These are phyloP conservation scores for Neosilurus mollespiculum DNA, from an alignment of 2,797 vertebrate species.

Conservation along the genomic window DNA sequence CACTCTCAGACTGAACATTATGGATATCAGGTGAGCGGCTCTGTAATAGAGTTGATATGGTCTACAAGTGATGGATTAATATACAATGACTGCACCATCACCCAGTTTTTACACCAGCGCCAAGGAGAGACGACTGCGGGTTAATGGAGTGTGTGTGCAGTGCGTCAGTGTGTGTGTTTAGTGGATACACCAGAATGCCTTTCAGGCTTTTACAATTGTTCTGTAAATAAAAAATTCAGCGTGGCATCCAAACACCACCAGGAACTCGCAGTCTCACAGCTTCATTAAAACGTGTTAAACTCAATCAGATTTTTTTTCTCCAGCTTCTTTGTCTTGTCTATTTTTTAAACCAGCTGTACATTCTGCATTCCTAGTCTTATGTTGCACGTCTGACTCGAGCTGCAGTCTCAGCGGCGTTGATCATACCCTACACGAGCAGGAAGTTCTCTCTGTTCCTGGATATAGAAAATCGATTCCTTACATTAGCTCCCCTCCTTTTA, in stretches of 20 bases:
- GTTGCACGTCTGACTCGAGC: not conserved
- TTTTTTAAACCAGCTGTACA: not conserved
- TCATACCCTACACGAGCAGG: slow-evolving; percentile 23
- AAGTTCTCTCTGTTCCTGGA: slow-evolving; percentile 19
- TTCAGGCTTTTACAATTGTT: no score
- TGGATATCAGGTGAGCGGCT: slow-evolving; percentile 47
- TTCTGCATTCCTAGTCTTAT: not conserved
- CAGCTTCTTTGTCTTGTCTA: not conserved
- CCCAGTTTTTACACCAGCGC: slow-evolving; percentile 24
- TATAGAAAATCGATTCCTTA: slow-evolving; percentile 38
- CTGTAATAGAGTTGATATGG: slow-evolving; percentile 42
- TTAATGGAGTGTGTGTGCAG: not conserved
- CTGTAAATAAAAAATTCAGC: not conserved
- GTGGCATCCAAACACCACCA: not conserved
- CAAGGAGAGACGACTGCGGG: not conserved
- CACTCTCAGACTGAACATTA: slow-evolving; percentile 46
- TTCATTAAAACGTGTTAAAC: not conserved
- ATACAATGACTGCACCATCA: slow-evolving; percentile 13
- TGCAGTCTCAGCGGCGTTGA: not conserved
- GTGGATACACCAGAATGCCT: not conserved
- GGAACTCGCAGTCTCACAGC: not conserved
- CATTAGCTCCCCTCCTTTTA: slow-evolving; percentile 26
- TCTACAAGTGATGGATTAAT: slow-evolving; percentile 43
- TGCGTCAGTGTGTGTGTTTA: not conserved
- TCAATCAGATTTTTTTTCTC: not conserved